These are phyloP conservation scores for Pararge aegeria DNA, from an alignment of 1,140 invertebrate species.

Conservation along the genomic window DNA sequence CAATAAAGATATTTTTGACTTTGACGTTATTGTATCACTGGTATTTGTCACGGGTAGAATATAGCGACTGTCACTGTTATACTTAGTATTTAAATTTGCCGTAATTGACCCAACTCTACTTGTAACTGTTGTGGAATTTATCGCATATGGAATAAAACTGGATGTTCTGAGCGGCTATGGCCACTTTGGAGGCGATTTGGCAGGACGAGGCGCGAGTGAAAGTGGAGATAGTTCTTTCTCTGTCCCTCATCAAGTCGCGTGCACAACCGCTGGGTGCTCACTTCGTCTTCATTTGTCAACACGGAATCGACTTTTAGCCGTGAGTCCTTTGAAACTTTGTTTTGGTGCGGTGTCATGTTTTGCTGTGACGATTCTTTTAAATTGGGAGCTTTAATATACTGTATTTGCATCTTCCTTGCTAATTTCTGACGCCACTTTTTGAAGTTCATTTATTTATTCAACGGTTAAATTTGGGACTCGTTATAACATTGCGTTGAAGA, in stretches of 20 bases:
- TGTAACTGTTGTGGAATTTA: conserved; percentile 63
- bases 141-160: conserved; percentile 54
- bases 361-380: neutral
- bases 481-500: no score
- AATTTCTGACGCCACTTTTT: no score
- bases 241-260: conserved; percentile 40
- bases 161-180: conserved; percentile 41
- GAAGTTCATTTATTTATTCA: no score
- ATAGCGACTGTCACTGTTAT: no score
- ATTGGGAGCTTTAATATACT: neutral
- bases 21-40: no score
- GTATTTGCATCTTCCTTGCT: neutral
- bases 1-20: no score
- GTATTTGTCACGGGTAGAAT: no score
- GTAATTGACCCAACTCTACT: no score
- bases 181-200: conserved; percentile 43
- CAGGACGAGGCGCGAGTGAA: conserved; percentile 64
- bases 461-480: no score
- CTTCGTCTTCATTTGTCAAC: conserved; percentile 49
- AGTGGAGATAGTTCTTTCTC: conserved; percentile 61
- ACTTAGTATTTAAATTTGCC: no score
- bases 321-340: conserved; percentile 32
- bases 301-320: conserved; percentile 34
- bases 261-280: conserved; percentile 44
- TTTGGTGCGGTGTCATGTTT: conserved; percentile 9